Base-by-base conservation (phyloP, 2,113 vertebrate genomes). In the Montifringilla adamsi region DNA sequence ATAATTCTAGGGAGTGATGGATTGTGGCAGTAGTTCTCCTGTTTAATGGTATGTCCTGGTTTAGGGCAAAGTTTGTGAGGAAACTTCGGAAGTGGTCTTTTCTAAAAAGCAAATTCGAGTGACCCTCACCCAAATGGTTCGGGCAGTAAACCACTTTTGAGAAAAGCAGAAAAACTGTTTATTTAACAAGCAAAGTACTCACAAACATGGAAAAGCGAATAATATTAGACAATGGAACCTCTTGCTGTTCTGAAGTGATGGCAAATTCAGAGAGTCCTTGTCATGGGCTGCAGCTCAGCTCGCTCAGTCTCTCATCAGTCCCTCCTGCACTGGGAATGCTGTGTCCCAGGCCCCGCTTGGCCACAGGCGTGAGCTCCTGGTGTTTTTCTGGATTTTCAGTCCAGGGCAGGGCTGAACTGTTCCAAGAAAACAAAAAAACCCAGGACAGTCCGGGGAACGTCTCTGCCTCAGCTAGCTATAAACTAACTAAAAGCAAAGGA, bases 301-400 rank as follows among this genome's bases (percentile, higher is more conserved):
- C 6, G 1, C 14, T n/a, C 37, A 17, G 30, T 52, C 47, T n/a
- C 8, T 63, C 13, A 2, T 17, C 75, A n/a, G 13, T 52, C 10
- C 37, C 30, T 63, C 37, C 30, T 10, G 37, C 1, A 1, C 47
- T 52, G 75, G 47, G 19, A 50, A 17, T 41, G 30, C 59, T 37
- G 58, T 0, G 0, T 43, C 23, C 35, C 1, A 0, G 41, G 35
- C 17, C 17, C 28, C 1, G 3, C 8, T 50, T 35, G 7, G 22
- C 5, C 22, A 21, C 74, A 50, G 17, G 13, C 11, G 10, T 21
- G 46, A 77, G 59, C 13, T 77, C 35, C 30, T 0, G 1, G 59
- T 21, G 46, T 16, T 78, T 10, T 39, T 62, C 28, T 63, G 46
- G 10, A 35, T 26, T 41, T 63, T 50, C 22, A 21, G 21, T 39